Base-by-base conservation (phyloP, 2,113 vertebrate species). In the Pelusios castaneus region DNA sequence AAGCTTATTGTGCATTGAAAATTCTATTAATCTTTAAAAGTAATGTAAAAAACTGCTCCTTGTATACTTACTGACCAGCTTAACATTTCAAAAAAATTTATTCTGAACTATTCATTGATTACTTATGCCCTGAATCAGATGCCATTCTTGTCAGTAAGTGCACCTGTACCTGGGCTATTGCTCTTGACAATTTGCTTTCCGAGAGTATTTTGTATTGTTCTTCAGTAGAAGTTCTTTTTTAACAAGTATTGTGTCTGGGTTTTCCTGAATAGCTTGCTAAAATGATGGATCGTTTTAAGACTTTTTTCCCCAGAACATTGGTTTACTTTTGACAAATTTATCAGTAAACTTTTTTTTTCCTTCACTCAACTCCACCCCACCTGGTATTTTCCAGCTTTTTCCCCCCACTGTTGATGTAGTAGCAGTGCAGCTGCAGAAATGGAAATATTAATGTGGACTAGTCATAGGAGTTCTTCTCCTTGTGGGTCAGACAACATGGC, bases 401-500 rank as follows among this genome's bases (percentile, higher is more conserved):
- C 12, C 22, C 12, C 22, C 31, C 60, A n/a, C 9, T 73, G 22
- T 11, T 38, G n/a, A 4, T 41, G 19, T 41, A 41, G 8, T 17
- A 73, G 21, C 9, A n/a, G 14, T 70, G 63, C 14, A 83, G 85
- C 58, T 89, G 87, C 34, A 73, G 7, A 85, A 85, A 56, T 41
- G 38, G 22, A 41, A 91, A 73, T 90, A 82, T 5, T 60, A 54
- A 95, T 91, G 58, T 94, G 91, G 94, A 80, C 54, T 89, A 94
- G 89, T 93, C 78, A 90, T 82, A 91, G 56, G 85, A 75, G 73
- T 88, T 56, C 56, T 10, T 96, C 63, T 49, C 90, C 0, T 81
- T 0, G 0, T 79, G 89, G 51, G 82, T 89, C 56, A 91, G 89
- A 43, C 85, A 89, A 43, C 75, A 77, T 80, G 21, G 22, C 54